These are phyloP conservation scores for Nibea coibor DNA, from an alignment of 2,113 vertebrate species.

Conservation along the genomic window DNA sequence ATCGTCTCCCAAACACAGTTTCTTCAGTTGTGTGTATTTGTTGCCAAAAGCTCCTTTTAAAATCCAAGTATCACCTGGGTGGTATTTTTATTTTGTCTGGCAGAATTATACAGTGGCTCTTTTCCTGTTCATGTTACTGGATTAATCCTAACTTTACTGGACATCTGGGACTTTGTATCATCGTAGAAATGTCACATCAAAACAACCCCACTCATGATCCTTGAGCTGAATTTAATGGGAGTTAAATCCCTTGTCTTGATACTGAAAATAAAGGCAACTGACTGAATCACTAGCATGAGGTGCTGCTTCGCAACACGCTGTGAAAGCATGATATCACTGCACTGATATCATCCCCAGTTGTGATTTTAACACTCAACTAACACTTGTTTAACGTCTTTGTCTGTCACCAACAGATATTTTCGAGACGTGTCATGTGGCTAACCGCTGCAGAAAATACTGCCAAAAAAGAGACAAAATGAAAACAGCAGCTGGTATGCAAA, in stretches of 20 bases:
- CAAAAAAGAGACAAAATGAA: neutral
- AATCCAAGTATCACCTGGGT: neutral
- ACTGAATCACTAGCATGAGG: neutral
- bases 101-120: neutral
- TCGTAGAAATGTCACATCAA: neutral
- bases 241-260: neutral
- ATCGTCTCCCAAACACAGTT: neutral
- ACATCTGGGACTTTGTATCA: neutral
- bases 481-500: neutral
- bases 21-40: too few relatives aligned
- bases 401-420: slow-evolving; percentile 31
- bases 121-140: neutral
- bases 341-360: slow-evolving; percentile 43
- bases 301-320: slow-evolving; percentile 36
- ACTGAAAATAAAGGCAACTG: neutral
- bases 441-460: neutral
- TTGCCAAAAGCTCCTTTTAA: neutral
- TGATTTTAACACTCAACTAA: slow-evolving; percentile 60
- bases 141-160: neutral
- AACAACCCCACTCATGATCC: neutral
- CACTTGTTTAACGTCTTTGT: slow-evolving; percentile 56
- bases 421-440: slow-evolving; percentile 17
- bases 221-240: neutral
- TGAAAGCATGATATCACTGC: slow-evolving; percentile 33
- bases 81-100: neutral